Evolutionary conservation across 2,797 vertebrate species (phyloP).

Genomic region (Hylomyscus alleni): DNA sequence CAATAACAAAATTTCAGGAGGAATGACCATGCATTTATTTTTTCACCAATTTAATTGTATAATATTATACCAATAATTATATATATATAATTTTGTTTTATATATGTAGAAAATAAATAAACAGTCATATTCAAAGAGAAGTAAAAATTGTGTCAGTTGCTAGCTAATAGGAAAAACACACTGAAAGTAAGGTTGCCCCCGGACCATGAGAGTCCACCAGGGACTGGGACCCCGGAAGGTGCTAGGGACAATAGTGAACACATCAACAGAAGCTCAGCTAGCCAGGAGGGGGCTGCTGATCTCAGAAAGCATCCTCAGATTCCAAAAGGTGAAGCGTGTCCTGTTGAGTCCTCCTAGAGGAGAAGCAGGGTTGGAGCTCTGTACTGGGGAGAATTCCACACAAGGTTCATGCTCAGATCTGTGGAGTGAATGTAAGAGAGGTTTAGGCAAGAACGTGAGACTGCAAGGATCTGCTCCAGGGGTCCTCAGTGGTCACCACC

Average conservation of each 20-base stretch:
- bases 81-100: no score
- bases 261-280: constrained; percentile 57
- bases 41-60: no score
- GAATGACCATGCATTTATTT: no score
- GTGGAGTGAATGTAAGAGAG: constrained; percentile 55
- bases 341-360: constrained; percentile 74
- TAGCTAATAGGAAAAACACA: no score
- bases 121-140: no score
- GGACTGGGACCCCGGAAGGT: constrained; percentile 19
- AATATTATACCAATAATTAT: no score
- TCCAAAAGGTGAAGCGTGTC: neutral
- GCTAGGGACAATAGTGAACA: constrained; percentile 52
- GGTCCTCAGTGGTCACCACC: constrained; percentile 76
- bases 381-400: constrained; percentile 4
- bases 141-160: no score
- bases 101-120: no score
- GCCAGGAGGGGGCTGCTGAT: constrained; percentile 66
- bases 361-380: constrained; percentile 69
- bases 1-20: no score
- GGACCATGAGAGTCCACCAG: constrained; percentile 68
- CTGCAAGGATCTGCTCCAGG: constrained; percentile 83
- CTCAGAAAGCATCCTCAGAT: neutral
- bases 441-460: constrained; percentile 70
- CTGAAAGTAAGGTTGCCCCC: neutral
- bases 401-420: constrained; percentile 75